Base-by-base conservation (phyloP, 2,888 invertebrate genomes). In the Apamea sordens region DNA sequence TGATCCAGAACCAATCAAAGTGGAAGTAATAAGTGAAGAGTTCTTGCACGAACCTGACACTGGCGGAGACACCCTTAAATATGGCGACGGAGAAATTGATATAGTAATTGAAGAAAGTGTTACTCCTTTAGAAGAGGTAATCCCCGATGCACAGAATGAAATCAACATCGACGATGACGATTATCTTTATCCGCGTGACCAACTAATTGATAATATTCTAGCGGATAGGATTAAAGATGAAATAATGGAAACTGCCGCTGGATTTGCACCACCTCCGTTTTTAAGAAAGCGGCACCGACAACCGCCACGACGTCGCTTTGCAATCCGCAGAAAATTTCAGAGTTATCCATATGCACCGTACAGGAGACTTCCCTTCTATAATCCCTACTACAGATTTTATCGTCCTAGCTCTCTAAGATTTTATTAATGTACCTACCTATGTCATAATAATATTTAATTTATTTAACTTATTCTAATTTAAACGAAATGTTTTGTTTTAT, bases 161-260 rank as follows among this genome's bases (percentile, higher is more conserved):
- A 89, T 94, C 28, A 91, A 92, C 80, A 56, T 88, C 68, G 56
- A 87, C 84, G 75, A 77, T 44, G 86, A 88, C 24, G 88, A 86
- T 32, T 85, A 88, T 61, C 69, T 88, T 32, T 73, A 88, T 53
- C 80, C 89, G 47, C 84, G 86, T 68, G 78, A 90, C 64, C 85
- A 92, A 74, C 87, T 90, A 61, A 90, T 92, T 47, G 86, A 91
- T 67, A 92, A 92, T 80, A 91, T 91, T n/a, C 76, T 93, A 32
- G 77, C 91, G 15, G 88, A 91, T 59, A 93, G 90, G 69, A 88
- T 94, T 76, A 90, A 94, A 72, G 93, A 93, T 73, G 96, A 96
- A 91, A 94, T 95, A 56, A 95, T 96, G 95, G 94, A 95, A 28
- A 94, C 95, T 0, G 96, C 96, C 0, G 95, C 94, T 21, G 95